These are phyloP conservation scores for Goniozus legneri DNA, from an alignment of 1,140 invertebrate species.

Conservation along the genomic window DNA sequence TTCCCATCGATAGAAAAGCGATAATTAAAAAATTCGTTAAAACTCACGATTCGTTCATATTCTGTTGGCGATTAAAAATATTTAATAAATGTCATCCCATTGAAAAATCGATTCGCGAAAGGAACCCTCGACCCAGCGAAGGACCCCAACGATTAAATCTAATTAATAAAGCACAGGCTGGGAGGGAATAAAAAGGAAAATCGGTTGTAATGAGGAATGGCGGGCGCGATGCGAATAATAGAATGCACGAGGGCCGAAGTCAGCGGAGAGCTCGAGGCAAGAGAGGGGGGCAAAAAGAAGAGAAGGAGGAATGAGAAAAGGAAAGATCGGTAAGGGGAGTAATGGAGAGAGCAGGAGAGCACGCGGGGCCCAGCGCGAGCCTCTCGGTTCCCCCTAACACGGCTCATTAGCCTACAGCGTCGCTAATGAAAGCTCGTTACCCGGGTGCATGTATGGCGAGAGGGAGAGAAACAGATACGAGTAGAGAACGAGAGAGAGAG, in stretches of 20 bases:
- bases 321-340: not conserved
- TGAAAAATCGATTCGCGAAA: too few species aligned
- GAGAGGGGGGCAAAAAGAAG: not conserved
- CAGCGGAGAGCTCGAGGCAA: not conserved
- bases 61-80: too few species aligned
- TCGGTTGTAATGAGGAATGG: too few species aligned
- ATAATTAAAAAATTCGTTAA: too few species aligned
- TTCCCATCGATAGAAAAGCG: too few species aligned
- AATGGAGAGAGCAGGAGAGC: not conserved
- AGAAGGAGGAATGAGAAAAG: not conserved
- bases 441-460: conserved; percentile 38
- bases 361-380: not conserved
- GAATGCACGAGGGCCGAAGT: not conserved
- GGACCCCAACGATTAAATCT: too few species aligned
- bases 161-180: too few species aligned
- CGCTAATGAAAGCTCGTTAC: conserved; percentile 55
- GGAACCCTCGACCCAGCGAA: too few species aligned
- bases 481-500: not conserved
- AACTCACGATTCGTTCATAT: too few species aligned
- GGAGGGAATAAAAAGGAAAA: too few species aligned
- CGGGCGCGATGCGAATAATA: too few species aligned
- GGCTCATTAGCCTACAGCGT: conserved; percentile 54
- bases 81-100: too few species aligned
- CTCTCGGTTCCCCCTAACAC: conserved; percentile 33
- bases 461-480: not conserved